phyloP scores from a whole-genome alignment of 2,113 vertebrate species.

The Datnioides undecimradiatus region DNA sequence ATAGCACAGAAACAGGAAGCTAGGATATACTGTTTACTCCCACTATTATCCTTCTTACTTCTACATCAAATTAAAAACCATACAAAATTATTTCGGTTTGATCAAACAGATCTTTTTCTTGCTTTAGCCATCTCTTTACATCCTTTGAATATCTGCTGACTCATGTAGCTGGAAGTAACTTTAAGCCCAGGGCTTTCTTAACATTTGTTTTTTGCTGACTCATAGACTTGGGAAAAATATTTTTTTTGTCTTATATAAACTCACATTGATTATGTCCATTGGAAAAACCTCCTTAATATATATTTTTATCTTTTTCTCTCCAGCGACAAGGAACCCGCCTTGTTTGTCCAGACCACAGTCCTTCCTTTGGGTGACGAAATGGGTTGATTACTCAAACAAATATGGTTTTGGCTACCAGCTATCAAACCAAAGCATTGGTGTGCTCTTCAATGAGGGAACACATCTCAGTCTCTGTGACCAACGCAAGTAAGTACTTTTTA shows the following conservation, averaged over 20 bases:
- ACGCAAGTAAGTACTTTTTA: slow-evolving; percentile 84
- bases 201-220: slow-evolving; percentile 1
- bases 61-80: background rate
- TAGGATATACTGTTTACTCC: background rate
- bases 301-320: slow-evolving; percentile 15
- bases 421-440: slow-evolving; percentile 93
- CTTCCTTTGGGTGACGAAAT: slow-evolving; percentile 98
- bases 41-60: background rate
- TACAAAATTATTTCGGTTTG: slow-evolving; percentile 23
- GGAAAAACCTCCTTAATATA: background rate
- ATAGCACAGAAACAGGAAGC: background rate
- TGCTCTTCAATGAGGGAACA: slow-evolving; percentile 96
- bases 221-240: background rate
- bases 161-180: background rate
- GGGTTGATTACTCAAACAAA: slow-evolving; percentile 99
- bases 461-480: slow-evolving; percentile 94
- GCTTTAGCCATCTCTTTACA: slow-evolving; percentile 8
- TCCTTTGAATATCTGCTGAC: slow-evolving; percentile 38
- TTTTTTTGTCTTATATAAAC: background rate
- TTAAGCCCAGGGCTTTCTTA: background rate
- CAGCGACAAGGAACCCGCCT: slow-evolving; percentile 91
- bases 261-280: background rate
- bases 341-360: slow-evolving; percentile 90
- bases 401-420: slow-evolving; percentile 98
- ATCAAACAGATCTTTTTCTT: slow-evolving; percentile 15